Percentiles rank a stretch among this genome's conserved stretches.
phyloP scores from a whole-genome alignment of 2,888 invertebrate genomes.

The Luperina nickerlii region DNA sequence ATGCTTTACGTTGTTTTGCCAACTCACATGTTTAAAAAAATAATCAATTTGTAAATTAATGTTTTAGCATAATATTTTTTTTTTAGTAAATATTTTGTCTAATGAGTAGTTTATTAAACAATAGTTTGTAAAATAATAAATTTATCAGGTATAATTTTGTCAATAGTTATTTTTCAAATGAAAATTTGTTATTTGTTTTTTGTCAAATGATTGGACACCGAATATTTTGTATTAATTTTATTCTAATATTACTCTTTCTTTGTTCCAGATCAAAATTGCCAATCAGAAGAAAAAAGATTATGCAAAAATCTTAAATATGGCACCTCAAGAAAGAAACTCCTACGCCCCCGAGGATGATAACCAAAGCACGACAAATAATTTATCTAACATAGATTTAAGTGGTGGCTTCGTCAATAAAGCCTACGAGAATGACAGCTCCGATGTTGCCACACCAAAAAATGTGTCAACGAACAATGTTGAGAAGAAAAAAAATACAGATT shows the following conservation, averaged over 20 bases:
- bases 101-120: too few relatives aligned
- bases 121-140: too few relatives aligned
- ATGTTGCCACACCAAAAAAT: conserved; percentile 70
- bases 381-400: conserved; percentile 84
- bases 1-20: too few relatives aligned
- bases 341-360: conserved; percentile 83
- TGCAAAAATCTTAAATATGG: conserved; percentile 79
- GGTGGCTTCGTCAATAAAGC: conserved; percentile 85
- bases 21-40: too few relatives aligned
- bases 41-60: too few relatives aligned
- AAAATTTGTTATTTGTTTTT: too few relatives aligned
- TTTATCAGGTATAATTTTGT: too few relatives aligned
- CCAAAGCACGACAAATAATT: conserved; percentile 77
- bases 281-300: conserved; percentile 56
- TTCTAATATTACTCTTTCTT: conserved; percentile 34
- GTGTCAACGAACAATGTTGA: conserved; percentile 58
- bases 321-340: conserved; percentile 88
- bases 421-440: conserved; percentile 81
- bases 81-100: too few relatives aligned
- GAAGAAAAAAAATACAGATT: conserved; percentile 91
- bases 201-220: too few relatives aligned
- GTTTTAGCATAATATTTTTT: too few relatives aligned
- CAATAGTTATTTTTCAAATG: too few relatives aligned
- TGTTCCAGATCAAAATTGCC: conserved; percentile 63
- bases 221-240: neutral